Evolutionary conservation across 2,888 invertebrate species (phyloP).

Genomic region (Euproctis similis): DNA sequence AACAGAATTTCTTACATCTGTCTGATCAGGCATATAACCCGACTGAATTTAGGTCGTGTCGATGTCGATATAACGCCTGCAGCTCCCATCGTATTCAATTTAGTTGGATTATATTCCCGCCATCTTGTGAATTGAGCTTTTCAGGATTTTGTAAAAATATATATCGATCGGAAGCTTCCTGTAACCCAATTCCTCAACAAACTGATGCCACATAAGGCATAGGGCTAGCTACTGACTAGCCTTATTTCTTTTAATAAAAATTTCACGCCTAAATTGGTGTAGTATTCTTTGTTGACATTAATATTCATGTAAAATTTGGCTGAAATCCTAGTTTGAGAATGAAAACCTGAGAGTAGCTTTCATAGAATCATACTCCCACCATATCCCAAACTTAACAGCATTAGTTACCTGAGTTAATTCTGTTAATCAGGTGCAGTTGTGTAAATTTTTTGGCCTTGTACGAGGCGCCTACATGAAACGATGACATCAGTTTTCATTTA

Average conservation of each 20-base stretch:
- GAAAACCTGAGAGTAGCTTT: conserved; percentile 8
- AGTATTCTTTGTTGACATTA: conserved; percentile 55
- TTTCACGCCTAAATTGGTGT: conserved; percentile 12
- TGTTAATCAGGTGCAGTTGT: conserved; percentile 29
- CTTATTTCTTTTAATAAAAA: no score
- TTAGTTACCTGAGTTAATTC: no score
- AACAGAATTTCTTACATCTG: conserved; percentile 65
- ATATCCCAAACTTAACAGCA: no score
- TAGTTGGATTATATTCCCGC: conserved; percentile 58
- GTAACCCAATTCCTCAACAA: conserved; percentile 53
- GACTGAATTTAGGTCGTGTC: conserved; percentile 53
- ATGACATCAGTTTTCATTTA: conserved; percentile 70
- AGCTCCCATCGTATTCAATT: conserved; percentile 37
- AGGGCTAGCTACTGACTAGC: conserved; percentile 20
- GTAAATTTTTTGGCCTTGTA: conserved; percentile 47
- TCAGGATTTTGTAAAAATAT: conserved; percentile 66
- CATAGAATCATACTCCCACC: no score
- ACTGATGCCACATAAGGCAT: conserved; percentile 28
- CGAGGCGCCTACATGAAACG: conserved; percentile 46
- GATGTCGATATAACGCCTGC: conserved; percentile 38
- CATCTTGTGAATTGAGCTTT: conserved; percentile 70
- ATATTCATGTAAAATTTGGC: no score
- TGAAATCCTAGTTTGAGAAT: conserved; percentile 12
- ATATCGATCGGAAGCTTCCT: conserved; percentile 64
- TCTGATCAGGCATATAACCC: conserved; percentile 62